Evolutionary conservation across 2,888 invertebrate genomes (phyloP).

Genomic region (Chymomyza fuscimana): DNA sequence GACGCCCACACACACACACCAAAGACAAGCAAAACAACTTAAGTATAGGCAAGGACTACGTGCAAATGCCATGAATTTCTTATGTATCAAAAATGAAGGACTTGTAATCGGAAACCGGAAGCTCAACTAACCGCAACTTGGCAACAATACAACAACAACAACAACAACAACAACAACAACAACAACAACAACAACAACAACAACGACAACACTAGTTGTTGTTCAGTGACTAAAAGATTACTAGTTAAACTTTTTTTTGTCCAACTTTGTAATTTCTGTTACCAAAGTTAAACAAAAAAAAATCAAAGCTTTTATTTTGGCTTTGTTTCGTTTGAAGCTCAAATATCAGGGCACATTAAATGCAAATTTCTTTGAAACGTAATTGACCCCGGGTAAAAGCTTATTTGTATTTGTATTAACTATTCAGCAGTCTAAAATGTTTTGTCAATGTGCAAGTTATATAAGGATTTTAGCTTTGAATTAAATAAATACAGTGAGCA

Average conservation of each 20-base stretch:
- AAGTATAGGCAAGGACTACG: slow-evolving; percentile 53
- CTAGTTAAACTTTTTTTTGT: slow-evolving; percentile 50
- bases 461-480: neutral
- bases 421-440: slow-evolving; percentile 54
- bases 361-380: slow-evolving; percentile 54
- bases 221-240: slow-evolving; percentile 54
- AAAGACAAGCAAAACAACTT: slow-evolving; percentile 64
- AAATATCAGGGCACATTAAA: slow-evolving; percentile 38
- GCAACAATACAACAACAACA: slow-evolving; percentile 27
- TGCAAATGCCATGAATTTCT: slow-evolving; percentile 70
- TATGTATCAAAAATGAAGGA: slow-evolving; percentile 54
- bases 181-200: slow-evolving; percentile 24
- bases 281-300: slow-evolving; percentile 16
- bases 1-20: slow-evolving; percentile 32
- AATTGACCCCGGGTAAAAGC: slow-evolving; percentile 43
- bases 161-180: slow-evolving; percentile 20
- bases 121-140: slow-evolving; percentile 58
- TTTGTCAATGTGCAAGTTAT: slow-evolving; percentile 33
- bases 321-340: neutral
- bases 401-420: slow-evolving; percentile 53
- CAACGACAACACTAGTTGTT: slow-evolving; percentile 9
- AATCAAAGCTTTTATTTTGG: slow-evolving; percentile 26
- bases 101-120: slow-evolving; percentile 71
- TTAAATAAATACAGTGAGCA: neutral
- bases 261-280: slow-evolving; percentile 36